Evolutionary conservation across 1,140 invertebrate genomes (phyloP).

Genomic region (Ylistrum balloti): DNA sequence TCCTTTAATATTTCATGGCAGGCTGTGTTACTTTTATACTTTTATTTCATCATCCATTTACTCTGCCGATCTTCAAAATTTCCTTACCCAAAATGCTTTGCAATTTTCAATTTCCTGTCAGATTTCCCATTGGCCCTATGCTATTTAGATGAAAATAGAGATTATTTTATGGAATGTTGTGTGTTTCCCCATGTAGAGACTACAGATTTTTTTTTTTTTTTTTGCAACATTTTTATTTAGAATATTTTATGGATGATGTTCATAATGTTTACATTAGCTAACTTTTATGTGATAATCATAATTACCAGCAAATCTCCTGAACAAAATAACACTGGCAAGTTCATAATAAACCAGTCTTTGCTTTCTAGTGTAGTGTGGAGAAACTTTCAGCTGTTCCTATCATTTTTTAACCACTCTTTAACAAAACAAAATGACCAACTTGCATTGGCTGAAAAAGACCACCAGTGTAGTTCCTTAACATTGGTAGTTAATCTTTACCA

Average conservation of each 20-base stretch:
- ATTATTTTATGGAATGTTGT: slow-evolving; percentile 8
- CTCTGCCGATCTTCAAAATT: neutral
- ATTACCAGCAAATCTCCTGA: neutral
- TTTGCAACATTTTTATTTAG: too few relatives aligned
- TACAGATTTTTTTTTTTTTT: neutral
- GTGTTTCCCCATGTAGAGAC: neutral
- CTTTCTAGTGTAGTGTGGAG: slow-evolving; percentile 5
- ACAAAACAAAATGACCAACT: slow-evolving; percentile 13
- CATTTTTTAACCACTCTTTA: neutral
- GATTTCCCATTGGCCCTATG: neutral
- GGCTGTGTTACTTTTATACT: slow-evolving; percentile 18
- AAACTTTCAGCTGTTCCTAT: neutral
- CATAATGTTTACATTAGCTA: neutral
- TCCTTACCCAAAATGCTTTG: slow-evolving; percentile 24
- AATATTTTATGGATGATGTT: neutral
- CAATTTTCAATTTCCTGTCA: neutral
- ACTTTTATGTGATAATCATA: neutral
- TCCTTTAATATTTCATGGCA: neutral
- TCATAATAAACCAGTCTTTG: neutral
- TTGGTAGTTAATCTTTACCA: neutral
- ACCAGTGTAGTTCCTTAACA: neutral
- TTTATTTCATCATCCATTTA: slow-evolving; percentile 40
- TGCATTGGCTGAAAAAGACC: slow-evolving; percentile 26
- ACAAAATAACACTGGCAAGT: slow-evolving; percentile 30
- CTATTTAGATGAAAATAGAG: neutral